Evolutionary conservation across 2,113 vertebrate species (phyloP).

Genomic region (Irena cyanogastra): DNA sequence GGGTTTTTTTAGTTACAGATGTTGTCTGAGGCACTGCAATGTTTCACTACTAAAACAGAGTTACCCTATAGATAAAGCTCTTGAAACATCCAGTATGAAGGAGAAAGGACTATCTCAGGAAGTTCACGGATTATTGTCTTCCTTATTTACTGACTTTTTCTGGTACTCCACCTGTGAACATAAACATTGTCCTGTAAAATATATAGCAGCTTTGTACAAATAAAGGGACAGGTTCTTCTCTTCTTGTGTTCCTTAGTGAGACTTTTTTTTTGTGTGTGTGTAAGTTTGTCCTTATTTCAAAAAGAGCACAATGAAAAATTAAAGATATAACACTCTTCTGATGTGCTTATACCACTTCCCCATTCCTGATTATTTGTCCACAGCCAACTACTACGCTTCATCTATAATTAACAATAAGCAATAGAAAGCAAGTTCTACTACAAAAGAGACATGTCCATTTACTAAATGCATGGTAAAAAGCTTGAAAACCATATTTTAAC

Average conservation of each 20-base stretch:
- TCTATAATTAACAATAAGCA: background rate
- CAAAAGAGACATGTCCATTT: background rate
- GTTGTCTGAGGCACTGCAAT: background rate
- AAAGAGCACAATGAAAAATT: background rate
- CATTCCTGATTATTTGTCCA: background rate
- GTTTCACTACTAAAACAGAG: background rate
- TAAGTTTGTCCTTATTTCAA: background rate
- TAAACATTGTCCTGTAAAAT: background rate
- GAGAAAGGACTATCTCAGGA: background rate
- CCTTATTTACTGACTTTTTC: background rate
- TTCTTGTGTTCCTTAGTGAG: background rate
- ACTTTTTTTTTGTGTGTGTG: background rate
- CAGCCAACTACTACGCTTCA: accelerated
- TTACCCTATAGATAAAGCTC: background rate
- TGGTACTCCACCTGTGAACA: background rate
- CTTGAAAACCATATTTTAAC: background rate
- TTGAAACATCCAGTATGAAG: background rate
- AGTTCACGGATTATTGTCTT: background rate
- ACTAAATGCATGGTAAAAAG: background rate
- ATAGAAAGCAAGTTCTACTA: background rate
- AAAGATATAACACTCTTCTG: background rate
- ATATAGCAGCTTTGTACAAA: background rate
- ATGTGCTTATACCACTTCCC: background rate
- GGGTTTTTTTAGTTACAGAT: background rate
- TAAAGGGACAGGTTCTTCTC: background rate